phyloP scores from a whole-genome alignment of 2,888 invertebrate genomes.

The Schizaphis graminum region DNA sequence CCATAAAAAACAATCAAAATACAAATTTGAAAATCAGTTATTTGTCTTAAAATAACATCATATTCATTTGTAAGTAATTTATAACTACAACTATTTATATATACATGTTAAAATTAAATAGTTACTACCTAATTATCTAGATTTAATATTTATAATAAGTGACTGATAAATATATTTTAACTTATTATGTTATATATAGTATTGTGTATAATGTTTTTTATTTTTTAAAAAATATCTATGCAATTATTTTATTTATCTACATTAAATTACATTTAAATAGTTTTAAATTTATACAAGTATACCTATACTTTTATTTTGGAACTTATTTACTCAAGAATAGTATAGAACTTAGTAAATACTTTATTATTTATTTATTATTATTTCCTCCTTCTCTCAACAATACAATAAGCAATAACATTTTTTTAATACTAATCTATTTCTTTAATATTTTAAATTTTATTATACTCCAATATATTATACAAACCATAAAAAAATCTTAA shows the following conservation, averaged over 20 bases:
- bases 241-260: background rate
- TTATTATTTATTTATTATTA: background rate
- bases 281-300: background rate
- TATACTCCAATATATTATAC: background rate
- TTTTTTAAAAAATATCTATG: background rate
- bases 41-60: background rate
- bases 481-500: background rate
- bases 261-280: background rate
- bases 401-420: background rate
- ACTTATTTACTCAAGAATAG: background rate
- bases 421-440: background rate
- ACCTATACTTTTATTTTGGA: background rate
- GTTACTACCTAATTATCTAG: background rate
- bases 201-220: background rate
- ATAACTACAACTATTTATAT: background rate
- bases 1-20: background rate
- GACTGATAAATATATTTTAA: background rate
- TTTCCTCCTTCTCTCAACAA: background rate
- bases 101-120: background rate
- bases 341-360: background rate
- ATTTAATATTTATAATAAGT: background rate
- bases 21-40: background rate
- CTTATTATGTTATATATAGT: background rate
- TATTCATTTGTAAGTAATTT: constrained; percentile 27
- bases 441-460: background rate